Percentiles rank a stretch among this genome's conserved stretches.
These are phyloP conservation scores for Phalacrocorax carbo DNA, from an alignment of 2,113 vertebrate genomes.

Conservation along the genomic window DNA sequence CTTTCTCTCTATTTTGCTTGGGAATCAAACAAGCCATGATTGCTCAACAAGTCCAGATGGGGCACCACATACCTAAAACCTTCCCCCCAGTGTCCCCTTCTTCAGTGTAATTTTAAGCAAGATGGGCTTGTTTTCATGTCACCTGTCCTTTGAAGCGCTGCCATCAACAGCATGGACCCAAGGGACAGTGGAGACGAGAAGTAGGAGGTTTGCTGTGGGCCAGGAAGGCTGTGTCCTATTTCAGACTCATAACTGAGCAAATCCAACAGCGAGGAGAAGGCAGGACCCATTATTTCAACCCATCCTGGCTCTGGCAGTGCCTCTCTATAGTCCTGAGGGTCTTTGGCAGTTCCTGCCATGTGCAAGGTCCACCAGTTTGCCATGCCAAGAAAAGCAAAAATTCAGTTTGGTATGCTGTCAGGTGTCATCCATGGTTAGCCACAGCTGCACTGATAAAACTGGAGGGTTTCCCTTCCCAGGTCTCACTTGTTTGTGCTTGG, in stretches of 20 bases:
- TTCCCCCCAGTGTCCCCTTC: background rate
- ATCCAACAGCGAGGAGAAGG: background rate
- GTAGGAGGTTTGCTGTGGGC: background rate
- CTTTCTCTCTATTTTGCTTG: background rate
- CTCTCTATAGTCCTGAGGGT: background rate
- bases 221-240: background rate
- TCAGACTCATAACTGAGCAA: background rate
- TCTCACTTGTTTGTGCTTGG: background rate
- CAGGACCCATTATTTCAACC: accelerated
- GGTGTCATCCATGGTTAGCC: accelerated
- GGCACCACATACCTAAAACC: background rate
- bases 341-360: background rate
- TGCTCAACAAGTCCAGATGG: background rate
- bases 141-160: background rate
- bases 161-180: background rate
- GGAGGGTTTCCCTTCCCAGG: background rate
- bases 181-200: background rate
- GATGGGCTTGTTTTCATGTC: background rate
- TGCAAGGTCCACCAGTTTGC: background rate
- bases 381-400: background rate
- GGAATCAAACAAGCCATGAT: background rate
- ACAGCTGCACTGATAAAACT: background rate
- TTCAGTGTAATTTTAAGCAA: background rate
- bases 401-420: background rate
- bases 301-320: background rate